Base-by-base conservation (phyloP, 23 tunicate species). In the Halocynthia roretzi region DNA sequence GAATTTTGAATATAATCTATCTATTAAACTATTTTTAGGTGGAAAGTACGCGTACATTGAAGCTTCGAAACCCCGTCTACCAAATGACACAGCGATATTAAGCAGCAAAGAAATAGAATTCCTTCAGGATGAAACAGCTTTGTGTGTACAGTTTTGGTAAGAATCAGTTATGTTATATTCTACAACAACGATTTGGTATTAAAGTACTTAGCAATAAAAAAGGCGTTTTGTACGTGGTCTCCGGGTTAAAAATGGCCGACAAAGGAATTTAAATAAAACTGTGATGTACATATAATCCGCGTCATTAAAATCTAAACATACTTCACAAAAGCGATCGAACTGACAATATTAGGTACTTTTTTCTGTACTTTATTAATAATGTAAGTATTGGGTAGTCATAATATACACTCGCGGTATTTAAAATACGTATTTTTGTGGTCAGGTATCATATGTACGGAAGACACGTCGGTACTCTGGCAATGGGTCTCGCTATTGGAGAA, bases 401-500 rank as follows among this genome's bases (percentile, higher is more conserved):
- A 31, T 31, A 31, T 31, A 31, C 44, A 31, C 44, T 31, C 44
- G 44, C 44, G 44, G 44, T 31, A 31, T 31, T 31, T 31, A 31
- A 0, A 1, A 31, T 31, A 31, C 44, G 44, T 31, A 31, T 71
- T 71, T 44, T 71, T 71, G 11, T 10, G 18, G 12, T 8, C 56
- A 87, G 94, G 94, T 87, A 87, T 62, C 83, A 87, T 48, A 82
- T 82, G 87, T 77, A 67, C 15, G 94, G 94, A 12, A 52, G 67
- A 18, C 12, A 54, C 50, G 62, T 82, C 7, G 94, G 87, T 8
- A 69, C 77, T 5, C 62, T 87, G 14, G 62, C 51, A 6, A 87
- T 87, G n/a, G 94, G 87, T 23, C 54, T 80, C 9, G 52, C 55
- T 31, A 58, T 71, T 48, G 65, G 65, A 7, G 71, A 66, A 10